Conservation (phyloP, 2,113 vertebrate species). For the Rhegmatorhina hoffmannsi region DNA sequence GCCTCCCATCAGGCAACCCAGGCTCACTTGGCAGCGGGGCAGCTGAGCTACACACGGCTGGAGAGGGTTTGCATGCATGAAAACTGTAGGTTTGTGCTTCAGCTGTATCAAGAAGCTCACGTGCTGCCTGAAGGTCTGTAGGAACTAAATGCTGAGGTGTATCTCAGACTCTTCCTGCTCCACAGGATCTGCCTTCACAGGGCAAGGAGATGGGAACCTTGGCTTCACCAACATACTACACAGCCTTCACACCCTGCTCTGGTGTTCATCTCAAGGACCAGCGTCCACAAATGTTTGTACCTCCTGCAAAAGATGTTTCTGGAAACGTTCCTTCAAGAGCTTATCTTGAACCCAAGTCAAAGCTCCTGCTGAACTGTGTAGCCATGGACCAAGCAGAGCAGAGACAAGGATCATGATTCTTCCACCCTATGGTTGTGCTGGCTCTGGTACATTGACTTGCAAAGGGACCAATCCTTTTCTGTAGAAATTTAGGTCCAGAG, state of each 20-base stretch:
- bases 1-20: neutral
- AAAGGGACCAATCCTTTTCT: neutral
- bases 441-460: neutral
- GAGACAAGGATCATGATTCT: neutral
- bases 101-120: neutral
- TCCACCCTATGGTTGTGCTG: neutral
- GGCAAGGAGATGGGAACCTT: neutral
- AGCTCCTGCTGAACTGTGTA: neutral
- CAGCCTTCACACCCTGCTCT: neutral
- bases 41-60: accelerated
- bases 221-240: neutral
- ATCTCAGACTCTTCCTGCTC: neutral
- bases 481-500: neutral
- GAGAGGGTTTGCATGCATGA: neutral
- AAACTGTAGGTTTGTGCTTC: neutral
- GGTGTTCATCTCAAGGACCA: neutral
- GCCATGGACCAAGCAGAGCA: neutral
- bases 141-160: neutral
- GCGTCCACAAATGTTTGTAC: neutral
- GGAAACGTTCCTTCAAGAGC: neutral
- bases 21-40: accelerated
- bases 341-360: neutral
- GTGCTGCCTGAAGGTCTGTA: neutral
- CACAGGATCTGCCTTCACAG: neutral
- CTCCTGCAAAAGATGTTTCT: neutral